phyloP scores from a whole-genome alignment of 2,797 vertebrate genomes.

The Carcharodon carcharias region DNA sequence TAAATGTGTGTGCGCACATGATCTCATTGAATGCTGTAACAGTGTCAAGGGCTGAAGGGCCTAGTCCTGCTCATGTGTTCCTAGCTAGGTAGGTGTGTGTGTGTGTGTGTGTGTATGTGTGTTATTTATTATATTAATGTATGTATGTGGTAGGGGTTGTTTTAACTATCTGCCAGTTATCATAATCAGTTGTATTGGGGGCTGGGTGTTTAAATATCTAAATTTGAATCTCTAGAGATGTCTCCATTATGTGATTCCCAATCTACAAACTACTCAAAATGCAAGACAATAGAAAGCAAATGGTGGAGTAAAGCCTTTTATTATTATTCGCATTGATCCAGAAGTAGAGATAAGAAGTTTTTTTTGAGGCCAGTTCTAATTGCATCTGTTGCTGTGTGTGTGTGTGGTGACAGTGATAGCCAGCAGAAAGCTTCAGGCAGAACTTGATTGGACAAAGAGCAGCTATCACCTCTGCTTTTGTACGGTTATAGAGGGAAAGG shows the following conservation, averaged over 20 bases:
- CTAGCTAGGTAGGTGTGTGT: neutral
- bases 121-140: neutral
- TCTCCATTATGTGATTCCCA: neutral
- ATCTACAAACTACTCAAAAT: neutral
- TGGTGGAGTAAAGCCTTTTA: neutral
- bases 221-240: neutral
- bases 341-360: neutral
- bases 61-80: neutral
- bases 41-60: neutral
- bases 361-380: conserved; percentile 18
- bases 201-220: neutral
- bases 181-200: neutral
- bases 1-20: neutral
- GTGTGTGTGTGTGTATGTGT: neutral
- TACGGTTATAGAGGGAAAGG: conserved; percentile 48
- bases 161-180: neutral
- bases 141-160: neutral
- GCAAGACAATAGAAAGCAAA: neutral
- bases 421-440: conserved; percentile 41
- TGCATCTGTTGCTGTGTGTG: conserved; percentile 38
- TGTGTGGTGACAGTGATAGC: conserved; percentile 34
- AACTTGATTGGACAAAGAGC: conserved; percentile 46
- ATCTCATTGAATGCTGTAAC: neutral
- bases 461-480: conserved; percentile 41
- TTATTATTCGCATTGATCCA: conserved; percentile 25